Evolutionary conservation across 2,888 invertebrate species (phyloP).

Genomic region (Cyrtodaria siliqua): DNA sequence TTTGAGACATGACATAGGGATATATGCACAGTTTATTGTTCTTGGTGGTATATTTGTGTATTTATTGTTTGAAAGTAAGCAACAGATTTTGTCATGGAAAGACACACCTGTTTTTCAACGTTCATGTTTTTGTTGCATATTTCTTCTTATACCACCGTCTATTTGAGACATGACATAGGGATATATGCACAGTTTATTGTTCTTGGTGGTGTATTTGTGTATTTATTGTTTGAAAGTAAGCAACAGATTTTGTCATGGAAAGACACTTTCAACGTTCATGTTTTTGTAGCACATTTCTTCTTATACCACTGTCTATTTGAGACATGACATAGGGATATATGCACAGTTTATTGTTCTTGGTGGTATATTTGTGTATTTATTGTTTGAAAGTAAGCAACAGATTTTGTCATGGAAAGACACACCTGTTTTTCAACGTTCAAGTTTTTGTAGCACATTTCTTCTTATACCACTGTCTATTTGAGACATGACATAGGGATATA

Average conservation of each 20-base stretch:
- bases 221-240: too few relatives aligned
- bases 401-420: conserved; percentile 2
- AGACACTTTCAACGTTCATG: conserved; percentile 8
- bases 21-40: too few relatives aligned
- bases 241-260: conserved; percentile 3
- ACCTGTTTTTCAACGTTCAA: conserved; percentile 33
- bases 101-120: conserved; percentile 32
- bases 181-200: too few relatives aligned
- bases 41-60: too few relatives aligned
- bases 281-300: conserved; percentile 5
- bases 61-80: conserved; percentile 24
- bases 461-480: too few relatives aligned
- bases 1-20: conserved; percentile 14
- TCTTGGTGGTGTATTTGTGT: too few relatives aligned
- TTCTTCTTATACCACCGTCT: too few relatives aligned
- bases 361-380: neutral
- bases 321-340: conserved; percentile 11
- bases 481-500: too few relatives aligned
- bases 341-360: too few relatives aligned
- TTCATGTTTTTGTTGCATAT: conserved; percentile 17
- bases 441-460: too few relatives aligned
- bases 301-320: conserved; percentile 3
- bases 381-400: conserved; percentile 33
- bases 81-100: conserved; percentile 13
- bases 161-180: too few relatives aligned